Evolutionary conservation across 1,140 invertebrate genomes (phyloP).

Genomic region (roundworm (Caenorhabditis elegans)): WBcel235 BX284602.5:6460001-6460500

Average conservation of each 20-base stretch:
- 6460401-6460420: constrained; percentile 57
- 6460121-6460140: not conserved
- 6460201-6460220: constrained; percentile 64
- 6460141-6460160: constrained; percentile 57
- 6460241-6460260: constrained; percentile 66
- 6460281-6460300: not conserved
- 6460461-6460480: constrained; percentile 64
- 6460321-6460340: constrained; percentile 63
- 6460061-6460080: too few relatives aligned
- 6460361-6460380: constrained; percentile 61
- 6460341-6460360: constrained; percentile 58
- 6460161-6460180: constrained; percentile 65
- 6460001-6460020: too few relatives aligned
- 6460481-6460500: constrained; percentile 62
- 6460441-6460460: constrained; percentile 56
- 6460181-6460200: constrained; percentile 57
- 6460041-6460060: too few relatives aligned
- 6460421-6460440: constrained; percentile 53
- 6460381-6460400: constrained; percentile 57
- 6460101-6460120: not conserved
- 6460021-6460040: too few relatives aligned
- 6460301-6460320: constrained; percentile 65
- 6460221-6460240: constrained; percentile 63
- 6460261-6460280: constrained; percentile 30
- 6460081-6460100: too few relatives aligned